Percentiles rank a stretch among this genome's conserved stretches.
Evolutionary conservation across 92 coral and sea anemone species (phyloP).

Genomic region (Epizoanthus stellaris): DNA sequence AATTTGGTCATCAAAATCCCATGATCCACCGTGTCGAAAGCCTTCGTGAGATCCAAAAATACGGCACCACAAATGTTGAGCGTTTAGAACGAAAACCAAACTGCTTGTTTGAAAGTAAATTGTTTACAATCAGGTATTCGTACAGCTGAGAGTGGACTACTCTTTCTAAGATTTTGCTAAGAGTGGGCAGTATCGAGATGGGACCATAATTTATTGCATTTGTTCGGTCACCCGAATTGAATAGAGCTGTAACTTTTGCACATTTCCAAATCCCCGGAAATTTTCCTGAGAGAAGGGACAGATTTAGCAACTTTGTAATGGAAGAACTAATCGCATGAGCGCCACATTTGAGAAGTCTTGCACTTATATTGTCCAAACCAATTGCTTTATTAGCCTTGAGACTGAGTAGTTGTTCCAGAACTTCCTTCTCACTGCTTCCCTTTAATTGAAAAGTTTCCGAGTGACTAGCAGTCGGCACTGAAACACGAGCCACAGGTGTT

Average conservation of each 20-base stretch:
- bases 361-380: constrained; percentile 39
- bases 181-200: no score
- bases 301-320: constrained; percentile 44
- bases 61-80: no score
- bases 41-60: no score
- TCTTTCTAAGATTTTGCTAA: no score
- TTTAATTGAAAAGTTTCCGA: constrained; percentile 9
- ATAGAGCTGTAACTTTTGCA: constrained; percentile 12
- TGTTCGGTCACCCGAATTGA: constrained; percentile 17
- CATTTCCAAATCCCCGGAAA: constrained; percentile 31
- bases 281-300: constrained; percentile 24
- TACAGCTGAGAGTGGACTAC: no score
- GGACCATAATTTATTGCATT: neutral
- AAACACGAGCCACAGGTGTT: constrained; percentile 20
- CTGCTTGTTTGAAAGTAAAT: no score
- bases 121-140: no score
- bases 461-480: neutral
- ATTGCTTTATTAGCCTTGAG: constrained; percentile 51
- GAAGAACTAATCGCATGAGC: constrained; percentile 34
- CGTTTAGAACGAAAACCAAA: no score
- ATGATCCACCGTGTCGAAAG: no score
- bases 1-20: no score
- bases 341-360: constrained; percentile 47
- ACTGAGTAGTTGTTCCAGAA: constrained; percentile 21
- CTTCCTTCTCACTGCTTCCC: constrained; percentile 15